phyloP scores from a whole-genome alignment of 2,797 vertebrate genomes.

The Spinus pinus region DNA sequence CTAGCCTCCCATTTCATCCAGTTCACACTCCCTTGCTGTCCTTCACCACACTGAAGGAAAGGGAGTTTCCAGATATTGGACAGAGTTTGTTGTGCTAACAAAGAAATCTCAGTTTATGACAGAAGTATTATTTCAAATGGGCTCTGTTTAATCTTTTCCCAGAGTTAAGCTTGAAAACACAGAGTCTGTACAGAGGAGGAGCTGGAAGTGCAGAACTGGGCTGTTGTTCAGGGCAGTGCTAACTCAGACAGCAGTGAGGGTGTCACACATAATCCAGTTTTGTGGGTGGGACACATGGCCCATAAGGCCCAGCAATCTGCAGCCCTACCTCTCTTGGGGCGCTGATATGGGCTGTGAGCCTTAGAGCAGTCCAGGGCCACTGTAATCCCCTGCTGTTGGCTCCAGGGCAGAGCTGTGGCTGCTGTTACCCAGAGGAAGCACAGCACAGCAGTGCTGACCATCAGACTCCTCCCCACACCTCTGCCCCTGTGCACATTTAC shows the following conservation, averaged over 20 bases:
- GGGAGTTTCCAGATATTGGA: not conserved
- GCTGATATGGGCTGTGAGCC: not conserved
- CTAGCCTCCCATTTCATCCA: not conserved
- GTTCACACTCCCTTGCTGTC: not conserved
- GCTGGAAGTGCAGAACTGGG: not conserved
- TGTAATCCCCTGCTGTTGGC: not conserved
- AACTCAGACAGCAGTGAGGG: not conserved
- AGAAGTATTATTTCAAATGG: not conserved
- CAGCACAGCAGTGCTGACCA: not conserved
- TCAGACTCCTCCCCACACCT: not conserved
- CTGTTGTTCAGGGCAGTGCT: not conserved
- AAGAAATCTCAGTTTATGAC: not conserved
- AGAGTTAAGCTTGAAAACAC: not conserved
- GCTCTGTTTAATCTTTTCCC: not conserved
- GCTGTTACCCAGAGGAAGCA: not conserved
- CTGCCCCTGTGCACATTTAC: accelerated
- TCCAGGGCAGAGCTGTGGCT: not conserved
- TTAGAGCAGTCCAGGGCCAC: not conserved
- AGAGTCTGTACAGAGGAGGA: not conserved
- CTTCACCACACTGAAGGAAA: not conserved
- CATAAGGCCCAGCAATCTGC: not conserved
- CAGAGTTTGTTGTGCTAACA: not conserved
- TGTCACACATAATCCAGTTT: not conserved
- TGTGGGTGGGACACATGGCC: not conserved
- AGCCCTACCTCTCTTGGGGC: not conserved